Percentiles rank a stretch among this genome's conserved stretches.
phyloP scores from a whole-genome alignment of 92 coral and sea anemone species.

The Phymanthus crucifer region DNA sequence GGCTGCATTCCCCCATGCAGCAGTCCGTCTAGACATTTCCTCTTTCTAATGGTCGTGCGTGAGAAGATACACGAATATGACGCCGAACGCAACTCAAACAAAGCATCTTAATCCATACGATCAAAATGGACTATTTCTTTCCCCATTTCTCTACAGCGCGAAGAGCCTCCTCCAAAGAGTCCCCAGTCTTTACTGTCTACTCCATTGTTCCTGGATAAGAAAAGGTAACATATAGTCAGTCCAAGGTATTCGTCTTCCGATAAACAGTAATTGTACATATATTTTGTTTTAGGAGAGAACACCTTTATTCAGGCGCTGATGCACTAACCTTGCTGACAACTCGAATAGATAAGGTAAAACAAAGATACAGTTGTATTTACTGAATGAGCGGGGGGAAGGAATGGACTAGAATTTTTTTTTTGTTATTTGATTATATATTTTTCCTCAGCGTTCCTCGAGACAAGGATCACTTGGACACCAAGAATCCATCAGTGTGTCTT shows the following conservation, averaged over 20 bases:
- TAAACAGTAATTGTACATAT: neutral
- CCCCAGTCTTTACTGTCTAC: conserved; percentile 45
- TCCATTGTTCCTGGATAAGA: conserved; percentile 77
- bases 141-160: conserved; percentile 26
- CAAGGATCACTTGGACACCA: conserved; percentile 18
- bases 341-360: conserved; percentile 70
- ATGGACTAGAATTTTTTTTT: neutral
- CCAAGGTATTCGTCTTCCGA: neutral
- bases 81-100: no score
- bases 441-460: conserved; percentile 35
- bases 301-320: conserved; percentile 88
- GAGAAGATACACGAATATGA: neutral
- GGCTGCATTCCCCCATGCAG: neutral
- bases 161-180: conserved; percentile 36
- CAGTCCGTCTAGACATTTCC: neutral
- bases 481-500: conserved; percentile 58
- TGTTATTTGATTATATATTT: neutral
- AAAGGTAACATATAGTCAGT: conserved; percentile 47
- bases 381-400: neutral
- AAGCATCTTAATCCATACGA: no score
- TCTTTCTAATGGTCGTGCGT: neutral
- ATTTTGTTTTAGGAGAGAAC: conserved; percentile 54
- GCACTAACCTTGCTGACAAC: conserved; percentile 85
- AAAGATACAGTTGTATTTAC: neutral
- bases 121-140: neutral